phyloP scores from a whole-genome alignment of 2,797 vertebrate genomes.

The Anomalospiza imberbis region DNA sequence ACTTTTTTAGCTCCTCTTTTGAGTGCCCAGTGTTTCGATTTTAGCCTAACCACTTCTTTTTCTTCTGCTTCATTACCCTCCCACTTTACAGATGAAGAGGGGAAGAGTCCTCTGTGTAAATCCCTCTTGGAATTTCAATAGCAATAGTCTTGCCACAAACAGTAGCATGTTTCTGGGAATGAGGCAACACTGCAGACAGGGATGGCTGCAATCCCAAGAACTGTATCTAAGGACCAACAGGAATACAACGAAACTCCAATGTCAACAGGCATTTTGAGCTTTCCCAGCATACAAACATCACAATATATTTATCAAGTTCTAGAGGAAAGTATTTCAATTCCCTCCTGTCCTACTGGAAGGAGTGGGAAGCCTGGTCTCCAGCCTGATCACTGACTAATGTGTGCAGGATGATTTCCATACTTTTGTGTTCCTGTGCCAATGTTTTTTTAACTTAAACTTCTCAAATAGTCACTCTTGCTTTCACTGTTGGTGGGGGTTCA shows the following conservation, averaged over 20 bases:
- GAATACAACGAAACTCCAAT: background rate
- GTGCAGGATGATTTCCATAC: background rate
- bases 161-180: background rate
- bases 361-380: background rate
- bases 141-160: background rate
- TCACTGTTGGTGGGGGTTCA: background rate
- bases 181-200: background rate
- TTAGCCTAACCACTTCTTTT: background rate
- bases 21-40: background rate
- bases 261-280: background rate
- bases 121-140: background rate
- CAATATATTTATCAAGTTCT: background rate
- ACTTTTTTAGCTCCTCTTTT: background rate
- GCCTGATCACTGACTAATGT: background rate
- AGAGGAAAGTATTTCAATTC: background rate
- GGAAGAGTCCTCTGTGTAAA: background rate
- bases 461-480: background rate
- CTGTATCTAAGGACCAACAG: background rate
- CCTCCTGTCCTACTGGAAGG: background rate
- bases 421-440: background rate
- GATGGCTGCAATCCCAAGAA: background rate
- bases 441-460: background rate
- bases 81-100: background rate
- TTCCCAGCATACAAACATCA: background rate
- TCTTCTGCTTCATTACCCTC: background rate